These are phyloP conservation scores for Mercenaria mercenaria DNA, from an alignment of 1,140 invertebrate species.

Conservation along the genomic window DNA sequence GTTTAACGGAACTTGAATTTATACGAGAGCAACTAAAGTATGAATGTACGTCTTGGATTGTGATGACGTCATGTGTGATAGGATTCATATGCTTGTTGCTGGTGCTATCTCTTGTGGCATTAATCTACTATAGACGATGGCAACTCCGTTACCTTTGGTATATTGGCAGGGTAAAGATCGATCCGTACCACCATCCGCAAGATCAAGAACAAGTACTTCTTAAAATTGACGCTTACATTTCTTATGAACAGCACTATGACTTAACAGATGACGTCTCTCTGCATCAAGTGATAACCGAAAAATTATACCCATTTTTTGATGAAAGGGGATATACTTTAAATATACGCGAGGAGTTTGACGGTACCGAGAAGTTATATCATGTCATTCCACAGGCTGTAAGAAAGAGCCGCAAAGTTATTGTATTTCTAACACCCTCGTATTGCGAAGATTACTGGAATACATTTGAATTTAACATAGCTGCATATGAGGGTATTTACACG, in stretches of 20 bases:
- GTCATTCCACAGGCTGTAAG: conserved; percentile 2
- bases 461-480: conserved; percentile 57
- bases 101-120: not conserved
- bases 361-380: not conserved
- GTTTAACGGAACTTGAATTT: not conserved
- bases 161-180: conserved; percentile 8
- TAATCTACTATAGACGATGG: conserved; percentile 33
- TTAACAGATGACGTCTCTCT: not conserved
- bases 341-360: conserved; percentile 4
- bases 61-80: conserved; percentile 12
- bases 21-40: not conserved
- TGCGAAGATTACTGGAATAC: conserved; percentile 24
- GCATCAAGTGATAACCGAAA: not conserved
- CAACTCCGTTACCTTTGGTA: conserved; percentile 27
- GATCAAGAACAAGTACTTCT: not conserved
- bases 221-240: conserved; percentile 40
- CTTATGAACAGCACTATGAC: conserved; percentile 15
- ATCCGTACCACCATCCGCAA: conserved; percentile 10
- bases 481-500: conserved; percentile 29
- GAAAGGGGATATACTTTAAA: not conserved
- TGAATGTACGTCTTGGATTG: conserved; percentile 11
- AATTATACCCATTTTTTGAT: not conserved
- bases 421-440: not conserved
- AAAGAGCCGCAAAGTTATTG: conserved; percentile 17
- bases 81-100: not conserved